These are phyloP conservation scores for Nephotettix cincticeps DNA, from an alignment of 1,140 invertebrate species.

Conservation along the genomic window DNA sequence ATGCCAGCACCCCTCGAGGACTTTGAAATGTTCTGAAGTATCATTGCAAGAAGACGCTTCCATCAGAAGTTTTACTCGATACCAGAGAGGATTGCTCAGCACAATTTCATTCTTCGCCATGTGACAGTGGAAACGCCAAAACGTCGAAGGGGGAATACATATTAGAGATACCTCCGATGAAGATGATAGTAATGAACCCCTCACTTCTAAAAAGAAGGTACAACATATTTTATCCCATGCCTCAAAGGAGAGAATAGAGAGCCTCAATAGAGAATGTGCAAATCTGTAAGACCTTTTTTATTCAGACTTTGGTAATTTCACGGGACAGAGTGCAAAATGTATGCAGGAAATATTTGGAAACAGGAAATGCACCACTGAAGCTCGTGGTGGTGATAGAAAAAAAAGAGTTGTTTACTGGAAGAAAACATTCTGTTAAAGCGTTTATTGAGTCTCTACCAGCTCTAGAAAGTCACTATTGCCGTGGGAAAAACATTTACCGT, in stretches of 20 bases:
- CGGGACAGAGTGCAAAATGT: neutral
- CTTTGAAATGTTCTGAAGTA: too few species aligned
- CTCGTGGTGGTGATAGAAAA: too few species aligned
- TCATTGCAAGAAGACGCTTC: neutral
- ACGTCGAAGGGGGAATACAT: neutral
- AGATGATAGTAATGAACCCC: too few species aligned
- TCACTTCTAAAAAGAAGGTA: too few species aligned
- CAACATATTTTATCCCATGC: neutral
- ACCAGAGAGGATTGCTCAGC: neutral
- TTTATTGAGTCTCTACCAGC: too few species aligned
- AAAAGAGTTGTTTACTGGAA: too few species aligned
- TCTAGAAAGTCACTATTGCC: neutral
- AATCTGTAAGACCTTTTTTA: neutral
- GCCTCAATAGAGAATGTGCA: neutral
- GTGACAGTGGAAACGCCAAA: neutral
- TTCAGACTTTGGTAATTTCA: neutral
- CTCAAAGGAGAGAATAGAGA: too few species aligned
- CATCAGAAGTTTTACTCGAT: neutral
- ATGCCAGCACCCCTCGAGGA: too few species aligned
- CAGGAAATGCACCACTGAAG: too few species aligned
- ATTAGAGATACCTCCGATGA: too few species aligned
- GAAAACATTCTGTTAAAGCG: neutral
- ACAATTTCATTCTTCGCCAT: neutral
- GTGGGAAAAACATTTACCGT: neutral
- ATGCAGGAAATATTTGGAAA: neutral